Conservation (phyloP, 1,140 invertebrate genomes). For the Rhopalosiphum maidis region DNA sequence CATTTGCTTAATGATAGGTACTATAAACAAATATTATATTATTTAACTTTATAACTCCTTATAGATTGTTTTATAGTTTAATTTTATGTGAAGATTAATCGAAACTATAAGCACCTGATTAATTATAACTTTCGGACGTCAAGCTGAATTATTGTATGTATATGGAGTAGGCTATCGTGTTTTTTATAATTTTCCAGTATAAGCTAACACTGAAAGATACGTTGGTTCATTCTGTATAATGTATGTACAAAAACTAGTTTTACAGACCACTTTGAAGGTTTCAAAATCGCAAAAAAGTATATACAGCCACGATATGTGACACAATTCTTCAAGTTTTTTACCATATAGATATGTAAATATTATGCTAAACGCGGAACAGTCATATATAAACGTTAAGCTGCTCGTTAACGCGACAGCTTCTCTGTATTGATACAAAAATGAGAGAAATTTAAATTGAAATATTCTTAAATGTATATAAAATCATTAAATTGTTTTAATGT, state of each 20-base stretch:
- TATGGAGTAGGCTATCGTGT: not conserved
- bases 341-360: not conserved
- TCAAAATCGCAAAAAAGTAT: not conserved
- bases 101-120: not conserved
- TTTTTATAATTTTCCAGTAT: not conserved
- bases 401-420: not conserved
- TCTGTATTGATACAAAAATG: not conserved
- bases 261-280: not conserved
- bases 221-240: not conserved
- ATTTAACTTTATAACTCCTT: not conserved
- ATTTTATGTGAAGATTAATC: not conserved
- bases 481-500: not conserved
- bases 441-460: constrained; percentile 10
- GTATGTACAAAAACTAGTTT: constrained; percentile 9
- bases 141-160: not conserved
- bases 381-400: not conserved
- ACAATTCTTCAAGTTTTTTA: not conserved
- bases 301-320: not conserved
- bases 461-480: not conserved
- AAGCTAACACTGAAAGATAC: not conserved
- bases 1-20: not conserved
- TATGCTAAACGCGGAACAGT: not conserved
- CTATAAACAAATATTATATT: not conserved
- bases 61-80: not conserved
- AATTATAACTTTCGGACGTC: not conserved